These are phyloP conservation scores for Teleopsis dalmanni DNA, from an alignment of 1,140 invertebrate species.

Conservation along the genomic window DNA sequence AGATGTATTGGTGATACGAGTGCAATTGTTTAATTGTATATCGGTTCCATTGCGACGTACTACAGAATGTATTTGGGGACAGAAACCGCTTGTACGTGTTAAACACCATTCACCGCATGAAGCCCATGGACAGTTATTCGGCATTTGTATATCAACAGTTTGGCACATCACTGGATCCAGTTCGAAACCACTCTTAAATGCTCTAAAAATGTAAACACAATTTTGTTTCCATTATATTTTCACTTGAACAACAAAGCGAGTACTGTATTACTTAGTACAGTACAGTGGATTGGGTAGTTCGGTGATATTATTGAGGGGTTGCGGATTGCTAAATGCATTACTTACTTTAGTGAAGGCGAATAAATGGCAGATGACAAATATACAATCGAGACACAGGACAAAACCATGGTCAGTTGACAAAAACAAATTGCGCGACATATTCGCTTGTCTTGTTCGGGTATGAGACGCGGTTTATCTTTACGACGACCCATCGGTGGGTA, in stretches of 20 bases:
- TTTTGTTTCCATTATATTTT: too few relatives aligned
- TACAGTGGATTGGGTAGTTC: too few relatives aligned
- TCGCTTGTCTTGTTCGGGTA: constrained; percentile 58
- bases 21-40: constrained; percentile 55
- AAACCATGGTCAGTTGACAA: constrained; percentile 63
- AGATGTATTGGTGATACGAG: constrained; percentile 40
- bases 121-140: constrained; percentile 57
- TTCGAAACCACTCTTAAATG: constrained; percentile 59
- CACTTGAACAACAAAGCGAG: too few relatives aligned
- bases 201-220: constrained; percentile 47
- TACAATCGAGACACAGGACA: constrained; percentile 63
- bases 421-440: constrained; percentile 64
- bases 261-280: too few relatives aligned
- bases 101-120: constrained; percentile 70
- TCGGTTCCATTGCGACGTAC: constrained; percentile 59
- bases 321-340: constrained; percentile 4
- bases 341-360: constrained; percentile 49
- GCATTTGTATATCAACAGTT: constrained; percentile 53
- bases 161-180: constrained; percentile 64
- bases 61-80: constrained; percentile 60
- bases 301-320: too few relatives aligned
- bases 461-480: constrained; percentile 52
- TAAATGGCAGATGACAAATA: constrained; percentile 66
- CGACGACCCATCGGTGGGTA: constrained; percentile 45
- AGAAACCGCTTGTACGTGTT: constrained; percentile 63